Percentiles rank a stretch among this genome's conserved stretches.
Conservation (phyloP, 2,797 vertebrate genomes). For the Taenioides sp. region DNA sequence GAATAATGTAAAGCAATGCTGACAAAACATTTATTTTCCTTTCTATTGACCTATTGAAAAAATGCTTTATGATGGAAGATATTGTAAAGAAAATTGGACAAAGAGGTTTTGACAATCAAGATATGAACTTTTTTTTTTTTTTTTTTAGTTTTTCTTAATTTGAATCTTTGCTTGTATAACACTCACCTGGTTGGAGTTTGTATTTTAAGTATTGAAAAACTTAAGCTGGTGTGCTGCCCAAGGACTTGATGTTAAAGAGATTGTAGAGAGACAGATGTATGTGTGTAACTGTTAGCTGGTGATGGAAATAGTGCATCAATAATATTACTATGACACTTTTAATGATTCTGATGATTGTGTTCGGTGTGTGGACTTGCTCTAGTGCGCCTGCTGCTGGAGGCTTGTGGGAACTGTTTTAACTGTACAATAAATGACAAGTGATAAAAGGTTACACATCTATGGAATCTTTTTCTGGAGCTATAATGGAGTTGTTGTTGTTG, state of each 20-base stretch:
- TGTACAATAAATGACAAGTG: slow-evolving; percentile 77
- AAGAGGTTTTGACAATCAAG: slow-evolving; percentile 30
- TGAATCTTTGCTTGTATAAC: slow-evolving; percentile 9
- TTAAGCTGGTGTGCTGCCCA: slow-evolving; percentile 30
- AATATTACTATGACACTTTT: slow-evolving; percentile 60
- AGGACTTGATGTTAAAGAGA: neutral
- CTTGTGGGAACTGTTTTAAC: slow-evolving; percentile 72
- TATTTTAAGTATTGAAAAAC: slow-evolving; percentile 24
- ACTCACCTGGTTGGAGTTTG: slow-evolving; percentile 15
- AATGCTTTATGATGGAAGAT: neutral
- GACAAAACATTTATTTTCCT: neutral
- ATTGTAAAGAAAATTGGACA: neutral
- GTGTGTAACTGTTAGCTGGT: slow-evolving; percentile 43
- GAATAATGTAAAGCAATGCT: neutral
- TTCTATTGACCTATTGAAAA: neutral
- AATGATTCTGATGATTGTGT: slow-evolving; percentile 69
- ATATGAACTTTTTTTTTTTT: slow-evolving; percentile 4
- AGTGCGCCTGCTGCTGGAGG: slow-evolving; percentile 65
- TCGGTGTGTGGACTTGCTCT: slow-evolving; percentile 63
- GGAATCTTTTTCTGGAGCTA: slow-evolving; percentile 11
- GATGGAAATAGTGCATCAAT: slow-evolving; percentile 37
- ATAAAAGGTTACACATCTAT: slow-evolving; percentile 37
- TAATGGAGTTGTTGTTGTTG: neutral
- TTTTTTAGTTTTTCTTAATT: neutral
- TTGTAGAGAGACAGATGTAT: slow-evolving; percentile 29